phyloP scores from a whole-genome alignment of 2,797 vertebrate species.

The Sphenopsis melanotis region DNA sequence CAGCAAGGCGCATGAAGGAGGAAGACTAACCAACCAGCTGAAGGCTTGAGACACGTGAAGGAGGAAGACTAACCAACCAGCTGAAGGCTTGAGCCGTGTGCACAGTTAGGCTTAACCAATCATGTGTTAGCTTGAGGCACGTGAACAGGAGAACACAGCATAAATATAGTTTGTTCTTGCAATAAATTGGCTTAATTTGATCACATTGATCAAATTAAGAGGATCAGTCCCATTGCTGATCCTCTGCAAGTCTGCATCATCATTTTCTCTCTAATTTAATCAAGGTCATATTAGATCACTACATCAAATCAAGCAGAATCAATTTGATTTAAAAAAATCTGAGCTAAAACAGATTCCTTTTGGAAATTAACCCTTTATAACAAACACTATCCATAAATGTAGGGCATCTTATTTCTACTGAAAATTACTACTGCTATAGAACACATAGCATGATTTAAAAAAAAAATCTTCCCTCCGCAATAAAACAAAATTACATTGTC shows the following conservation, averaged over 20 bases:
- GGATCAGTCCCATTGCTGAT: not conserved
- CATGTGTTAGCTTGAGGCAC: too few relatives aligned
- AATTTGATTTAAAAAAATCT: not conserved
- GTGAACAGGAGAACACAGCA: not conserved
- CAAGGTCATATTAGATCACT: constrained; percentile 36
- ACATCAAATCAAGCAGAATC: constrained; percentile 34
- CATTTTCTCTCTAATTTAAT: constrained; percentile 44
- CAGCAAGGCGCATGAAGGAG: too few relatives aligned
- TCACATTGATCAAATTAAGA: too few relatives aligned
- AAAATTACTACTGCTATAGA: not conserved
- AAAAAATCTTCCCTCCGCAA: not conserved
- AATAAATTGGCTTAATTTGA: not conserved
- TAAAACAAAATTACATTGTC: not conserved
- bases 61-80: too few relatives aligned
- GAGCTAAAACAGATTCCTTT: constrained; percentile 1
- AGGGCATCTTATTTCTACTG: not conserved
- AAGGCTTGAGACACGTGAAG: too few relatives aligned
- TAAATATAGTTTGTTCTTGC: not conserved
- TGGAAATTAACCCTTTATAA: constrained; percentile 14
- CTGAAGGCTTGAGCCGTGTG: too few relatives aligned
- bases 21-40: too few relatives aligned
- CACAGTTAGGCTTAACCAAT: too few relatives aligned
- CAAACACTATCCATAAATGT: not conserved
- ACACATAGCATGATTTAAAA: not conserved
- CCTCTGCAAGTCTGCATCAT: not conserved